phyloP scores from a whole-genome alignment of 2,113 vertebrate species.

The Anarrhichthys ocellatus region DNA sequence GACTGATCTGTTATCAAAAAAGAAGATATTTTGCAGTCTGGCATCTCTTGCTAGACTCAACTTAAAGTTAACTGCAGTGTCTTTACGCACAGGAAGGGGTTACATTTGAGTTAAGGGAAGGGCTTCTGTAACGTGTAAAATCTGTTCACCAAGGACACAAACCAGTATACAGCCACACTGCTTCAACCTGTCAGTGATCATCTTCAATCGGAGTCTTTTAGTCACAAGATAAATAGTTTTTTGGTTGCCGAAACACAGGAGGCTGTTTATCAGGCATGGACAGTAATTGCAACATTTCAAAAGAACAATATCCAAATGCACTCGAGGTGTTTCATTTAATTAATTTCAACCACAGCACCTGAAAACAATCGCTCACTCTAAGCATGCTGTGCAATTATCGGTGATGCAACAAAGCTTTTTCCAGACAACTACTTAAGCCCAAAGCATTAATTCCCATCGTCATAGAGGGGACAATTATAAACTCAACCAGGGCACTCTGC shows the following conservation, averaged over 20 bases:
- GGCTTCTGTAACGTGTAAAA: not conserved
- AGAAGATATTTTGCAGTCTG: not conserved
- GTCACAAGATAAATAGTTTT: not conserved
- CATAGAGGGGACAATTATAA: constrained; percentile 6
- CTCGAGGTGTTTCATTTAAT: constrained; percentile 36
- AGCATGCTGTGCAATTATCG: constrained; percentile 29
- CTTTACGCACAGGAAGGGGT: not conserved
- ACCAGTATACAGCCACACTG: not conserved
- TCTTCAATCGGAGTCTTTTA: constrained; percentile 2
- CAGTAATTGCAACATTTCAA: constrained; percentile 40
- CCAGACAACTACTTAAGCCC: not conserved
- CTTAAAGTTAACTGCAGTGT: not conserved
- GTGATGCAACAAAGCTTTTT: constrained; percentile 18
- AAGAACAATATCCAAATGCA: constrained; percentile 32
- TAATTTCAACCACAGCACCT: constrained; percentile 30
- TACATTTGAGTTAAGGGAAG: not conserved
- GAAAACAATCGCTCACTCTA: constrained; percentile 24
- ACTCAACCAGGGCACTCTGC: not conserved
- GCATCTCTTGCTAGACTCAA: constrained; percentile 35
- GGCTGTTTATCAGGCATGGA: constrained; percentile 14
- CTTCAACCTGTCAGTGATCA: not conserved
- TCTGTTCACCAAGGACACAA: not conserved
- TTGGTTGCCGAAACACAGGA: constrained; percentile 14
- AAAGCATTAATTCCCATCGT: constrained; percentile 17
- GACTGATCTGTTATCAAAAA: constrained; percentile 15